These are phyloP conservation scores for Semnornis frantzii DNA, from an alignment of 2,113 vertebrate species.

Conservation along the genomic window DNA sequence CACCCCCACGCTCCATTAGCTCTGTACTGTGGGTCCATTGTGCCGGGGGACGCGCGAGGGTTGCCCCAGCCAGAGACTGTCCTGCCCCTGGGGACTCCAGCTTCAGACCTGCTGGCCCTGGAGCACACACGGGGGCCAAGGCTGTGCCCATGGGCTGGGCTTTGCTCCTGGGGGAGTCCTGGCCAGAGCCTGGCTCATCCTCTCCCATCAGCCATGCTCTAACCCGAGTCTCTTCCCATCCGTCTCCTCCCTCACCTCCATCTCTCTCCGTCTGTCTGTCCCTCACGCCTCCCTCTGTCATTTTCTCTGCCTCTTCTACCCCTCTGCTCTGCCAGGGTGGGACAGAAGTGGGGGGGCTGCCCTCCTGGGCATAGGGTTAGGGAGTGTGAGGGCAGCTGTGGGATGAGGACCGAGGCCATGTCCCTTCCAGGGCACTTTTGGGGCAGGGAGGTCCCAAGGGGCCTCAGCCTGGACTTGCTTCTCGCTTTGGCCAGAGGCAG, in stretches of 20 bases:
- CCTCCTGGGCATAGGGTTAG: background rate
- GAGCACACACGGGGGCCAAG: background rate
- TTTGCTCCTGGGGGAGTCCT: background rate
- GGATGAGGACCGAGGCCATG: background rate
- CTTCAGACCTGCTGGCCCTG: background rate
- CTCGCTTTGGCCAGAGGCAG: background rate
- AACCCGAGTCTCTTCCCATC: conserved; percentile 27
- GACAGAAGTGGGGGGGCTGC: background rate
- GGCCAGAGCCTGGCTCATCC: background rate
- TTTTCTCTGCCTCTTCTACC: conserved; percentile 23
- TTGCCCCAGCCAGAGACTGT: background rate
- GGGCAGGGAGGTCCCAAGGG: background rate
- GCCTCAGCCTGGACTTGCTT: background rate
- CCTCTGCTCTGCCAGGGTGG: conserved; percentile 45
- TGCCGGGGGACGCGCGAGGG: background rate
- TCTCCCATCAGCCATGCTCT: background rate
- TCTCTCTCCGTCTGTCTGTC: background rate
- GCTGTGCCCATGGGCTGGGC: too few relatives aligned
- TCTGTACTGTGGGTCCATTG: background rate
- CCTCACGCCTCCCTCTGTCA: conserved; percentile 10
- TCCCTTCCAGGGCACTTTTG: background rate
- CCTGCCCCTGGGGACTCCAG: background rate
- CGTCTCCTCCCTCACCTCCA: conserved; percentile 20
- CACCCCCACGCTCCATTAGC: background rate
- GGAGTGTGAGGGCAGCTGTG: background rate